Evolutionary conservation across 2,888 invertebrate genomes (phyloP).

Genomic region (Megalurothrips usitatus): DNA sequence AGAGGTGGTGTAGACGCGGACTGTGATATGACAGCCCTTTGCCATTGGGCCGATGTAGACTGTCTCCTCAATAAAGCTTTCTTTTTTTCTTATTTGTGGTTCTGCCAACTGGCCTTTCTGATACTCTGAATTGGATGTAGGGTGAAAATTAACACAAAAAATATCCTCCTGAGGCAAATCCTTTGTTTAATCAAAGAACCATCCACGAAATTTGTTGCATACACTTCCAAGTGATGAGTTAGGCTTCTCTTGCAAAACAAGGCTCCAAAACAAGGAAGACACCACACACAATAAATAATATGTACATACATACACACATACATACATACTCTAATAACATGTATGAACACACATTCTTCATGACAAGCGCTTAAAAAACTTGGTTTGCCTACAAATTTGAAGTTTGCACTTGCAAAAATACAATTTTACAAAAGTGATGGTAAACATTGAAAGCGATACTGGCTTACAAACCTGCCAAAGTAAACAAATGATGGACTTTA

Average conservation of each 20-base stretch:
- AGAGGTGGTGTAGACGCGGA: neutral
- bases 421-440: neutral
- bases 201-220: neutral
- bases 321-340: neutral
- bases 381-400: neutral
- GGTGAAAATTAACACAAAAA: neutral
- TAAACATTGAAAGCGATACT: neutral
- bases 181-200: neutral
- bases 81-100: neutral
- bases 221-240: conserved; percentile 2
- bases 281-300: conserved; percentile 18
- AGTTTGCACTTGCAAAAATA: conserved; percentile 21
- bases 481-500: neutral
- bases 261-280: conserved; percentile 17
- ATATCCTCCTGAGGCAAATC: neutral
- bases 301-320: conserved; percentile 12
- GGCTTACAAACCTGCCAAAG: neutral
- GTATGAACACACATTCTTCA: neutral
- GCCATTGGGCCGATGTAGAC: conserved; percentile 2
- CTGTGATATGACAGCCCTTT: conserved; percentile 1
- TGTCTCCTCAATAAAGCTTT: conserved; percentile 18
- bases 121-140: neutral
- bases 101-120: neutral
- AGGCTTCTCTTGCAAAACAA: conserved; percentile 3
- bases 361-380: too few relatives aligned